Percentiles rank a stretch among this genome's conserved stretches.
These are phyloP conservation scores for Amblyraja radiata DNA, from an alignment of 2,797 vertebrate genomes.

Conservation along the genomic window DNA sequence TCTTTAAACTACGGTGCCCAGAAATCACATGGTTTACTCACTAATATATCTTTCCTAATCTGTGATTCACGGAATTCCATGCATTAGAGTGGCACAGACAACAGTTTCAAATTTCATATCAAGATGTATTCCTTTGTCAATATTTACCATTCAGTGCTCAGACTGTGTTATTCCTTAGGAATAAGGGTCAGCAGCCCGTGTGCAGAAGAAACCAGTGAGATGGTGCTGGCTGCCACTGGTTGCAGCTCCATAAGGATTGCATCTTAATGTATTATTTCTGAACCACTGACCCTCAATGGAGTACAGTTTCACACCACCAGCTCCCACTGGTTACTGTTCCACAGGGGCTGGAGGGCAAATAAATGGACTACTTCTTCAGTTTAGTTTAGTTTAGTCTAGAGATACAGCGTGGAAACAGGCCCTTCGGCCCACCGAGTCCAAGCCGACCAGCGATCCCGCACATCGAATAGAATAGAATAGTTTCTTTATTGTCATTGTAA, in stretches of 20 bases:
- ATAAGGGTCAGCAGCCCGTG: no score
- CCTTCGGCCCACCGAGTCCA: no score
- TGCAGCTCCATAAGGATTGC: not conserved
- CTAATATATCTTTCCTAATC: not conserved
- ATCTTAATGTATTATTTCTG: not conserved
- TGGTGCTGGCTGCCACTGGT: no score
- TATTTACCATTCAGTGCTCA: not conserved
- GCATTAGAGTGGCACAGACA: not conserved
- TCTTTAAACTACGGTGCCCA: not conserved
- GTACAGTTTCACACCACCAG: not conserved
- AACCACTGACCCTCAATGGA: no score
- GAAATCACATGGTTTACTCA: not conserved
- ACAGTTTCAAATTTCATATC: not conserved
- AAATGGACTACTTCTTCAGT: no score
- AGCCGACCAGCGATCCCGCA: no score
- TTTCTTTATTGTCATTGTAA: no score
- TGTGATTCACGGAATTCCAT: not conserved
- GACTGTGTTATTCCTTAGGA: no score
- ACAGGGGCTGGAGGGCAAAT: not conserved
- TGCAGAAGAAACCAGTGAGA: no score
- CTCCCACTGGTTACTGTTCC: not conserved
- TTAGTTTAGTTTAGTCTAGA: no score
- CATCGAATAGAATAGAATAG: no score
- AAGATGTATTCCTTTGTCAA: not conserved
- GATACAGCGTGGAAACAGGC: no score